A percentile compares a stretch with the other conserved stretches of the same genome.
Conservation (phyloP, 2,113 vertebrate species). For the Carassius gibelio region DNA sequence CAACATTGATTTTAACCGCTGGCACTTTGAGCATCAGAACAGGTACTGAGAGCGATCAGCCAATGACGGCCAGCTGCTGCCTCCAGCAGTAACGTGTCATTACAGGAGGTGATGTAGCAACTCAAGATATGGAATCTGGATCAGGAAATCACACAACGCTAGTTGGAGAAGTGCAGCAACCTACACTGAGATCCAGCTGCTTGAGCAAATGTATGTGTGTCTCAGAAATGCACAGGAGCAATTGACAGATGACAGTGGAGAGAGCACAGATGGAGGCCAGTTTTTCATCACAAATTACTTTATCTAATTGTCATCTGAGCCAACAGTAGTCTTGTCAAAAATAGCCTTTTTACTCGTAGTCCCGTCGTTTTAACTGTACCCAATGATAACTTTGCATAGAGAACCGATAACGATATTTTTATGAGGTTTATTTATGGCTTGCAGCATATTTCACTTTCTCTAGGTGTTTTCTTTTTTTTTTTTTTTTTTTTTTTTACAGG, state of each 20-base stretch:
- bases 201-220: neutral
- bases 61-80: conserved; percentile 30
- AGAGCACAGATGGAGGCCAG: conserved; percentile 31
- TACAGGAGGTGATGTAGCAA: conserved; percentile 53
- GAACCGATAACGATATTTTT: conserved; percentile 25
- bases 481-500: neutral
- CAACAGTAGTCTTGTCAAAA: neutral
- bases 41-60: conserved; percentile 83
- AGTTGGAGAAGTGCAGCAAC: neutral
- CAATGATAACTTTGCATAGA: conserved; percentile 10
- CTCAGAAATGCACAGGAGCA: neutral
- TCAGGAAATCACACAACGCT: neutral
- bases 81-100: conserved; percentile 42
- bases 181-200: neutral
- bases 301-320: neutral
- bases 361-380: conserved; percentile 44
- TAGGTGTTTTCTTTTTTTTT: neutral
- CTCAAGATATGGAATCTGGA: neutral
- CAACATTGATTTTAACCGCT: conserved; percentile 99
- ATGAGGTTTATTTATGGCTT: conserved; percentile 46
- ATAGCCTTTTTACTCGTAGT: neutral
- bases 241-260: neutral
- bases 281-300: conserved; percentile 4
- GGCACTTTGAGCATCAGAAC: conserved; percentile 98
- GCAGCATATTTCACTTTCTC: conserved; percentile 37